phyloP scores from a whole-genome alignment of 2,113 vertebrate genomes.

The Myiozetetes cayanensis region DNA sequence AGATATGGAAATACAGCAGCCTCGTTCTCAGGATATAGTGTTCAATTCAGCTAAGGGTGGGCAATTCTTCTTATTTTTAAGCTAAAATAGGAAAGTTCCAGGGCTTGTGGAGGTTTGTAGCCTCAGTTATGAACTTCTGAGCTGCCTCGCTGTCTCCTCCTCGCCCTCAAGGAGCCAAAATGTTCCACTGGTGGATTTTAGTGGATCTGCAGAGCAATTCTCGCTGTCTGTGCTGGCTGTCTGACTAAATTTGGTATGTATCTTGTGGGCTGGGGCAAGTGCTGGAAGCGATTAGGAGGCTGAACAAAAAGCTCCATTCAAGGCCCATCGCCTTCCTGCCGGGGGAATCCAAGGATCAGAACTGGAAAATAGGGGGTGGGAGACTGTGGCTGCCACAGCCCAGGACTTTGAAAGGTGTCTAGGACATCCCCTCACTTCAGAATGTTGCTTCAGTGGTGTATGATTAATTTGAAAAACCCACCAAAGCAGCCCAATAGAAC shows the following conservation, averaged over 20 bases:
- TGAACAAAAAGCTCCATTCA: constrained; percentile 88
- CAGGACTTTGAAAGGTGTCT: constrained; percentile 65
- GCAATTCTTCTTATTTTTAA: neutral
- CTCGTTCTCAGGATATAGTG: neutral
- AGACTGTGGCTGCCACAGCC: constrained; percentile 55
- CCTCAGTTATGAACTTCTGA: constrained; percentile 43
- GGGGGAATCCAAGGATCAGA: constrained; percentile 82
- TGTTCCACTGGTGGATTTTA: constrained; percentile 48
- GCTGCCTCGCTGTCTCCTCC: constrained; percentile 36
- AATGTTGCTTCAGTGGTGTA: neutral
- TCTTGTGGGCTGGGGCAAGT: constrained; percentile 76
- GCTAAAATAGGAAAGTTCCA: neutral
- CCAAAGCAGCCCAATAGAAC: neutral
- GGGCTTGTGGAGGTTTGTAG: constrained; percentile 25
- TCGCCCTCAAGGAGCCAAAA: constrained; percentile 47
- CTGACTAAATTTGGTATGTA: constrained; percentile 72
- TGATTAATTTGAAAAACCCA: constrained; percentile 60
- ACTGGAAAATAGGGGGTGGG: constrained; percentile 72
- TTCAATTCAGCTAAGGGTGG: neutral
- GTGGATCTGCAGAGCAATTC: constrained; percentile 73
- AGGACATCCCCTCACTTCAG: constrained; percentile 42
- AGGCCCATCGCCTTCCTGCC: constrained; percentile 83
- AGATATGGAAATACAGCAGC: neutral
- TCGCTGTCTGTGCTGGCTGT: constrained; percentile 69
- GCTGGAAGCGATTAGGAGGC: constrained; percentile 87